Evolutionary conservation across 2,113 vertebrate species (phyloP).

Genomic region (Rhizomys pruinosus): DNA sequence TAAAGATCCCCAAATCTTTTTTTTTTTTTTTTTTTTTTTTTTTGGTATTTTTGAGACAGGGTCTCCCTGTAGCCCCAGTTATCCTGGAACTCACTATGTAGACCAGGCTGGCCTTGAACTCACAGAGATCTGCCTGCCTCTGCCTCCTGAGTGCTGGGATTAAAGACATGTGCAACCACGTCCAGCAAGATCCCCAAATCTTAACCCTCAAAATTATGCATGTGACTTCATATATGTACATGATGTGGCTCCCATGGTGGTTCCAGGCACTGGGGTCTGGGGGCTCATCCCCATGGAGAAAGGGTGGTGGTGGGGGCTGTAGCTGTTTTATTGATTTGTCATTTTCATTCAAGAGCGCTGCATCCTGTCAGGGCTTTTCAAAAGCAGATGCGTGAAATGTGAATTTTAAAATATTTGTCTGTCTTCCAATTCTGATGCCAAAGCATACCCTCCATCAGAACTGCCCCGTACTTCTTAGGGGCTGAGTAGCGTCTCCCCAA

Average conservation of each 20-base stretch:
- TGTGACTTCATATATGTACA: not conserved
- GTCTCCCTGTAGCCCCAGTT: no score
- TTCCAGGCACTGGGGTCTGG: not conserved
- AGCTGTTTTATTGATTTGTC: slow-evolving; percentile 62
- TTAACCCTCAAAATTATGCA: no score
- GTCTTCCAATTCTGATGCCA: slow-evolving; percentile 71
- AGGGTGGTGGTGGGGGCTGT: not conserved
- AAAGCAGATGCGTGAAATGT: slow-evolving; percentile 82
- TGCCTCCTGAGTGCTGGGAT: no score
- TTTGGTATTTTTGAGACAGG: no score
- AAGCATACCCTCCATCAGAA: slow-evolving; percentile 48
- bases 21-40: no score
- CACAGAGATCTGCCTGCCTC: no score
- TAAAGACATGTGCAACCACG: no score
- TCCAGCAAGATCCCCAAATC: not conserved
- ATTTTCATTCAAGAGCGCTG: slow-evolving; percentile 66
- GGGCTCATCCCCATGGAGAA: not conserved
- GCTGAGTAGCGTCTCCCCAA: not conserved
- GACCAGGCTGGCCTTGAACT: no score
- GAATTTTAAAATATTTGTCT: slow-evolving; percentile 83
- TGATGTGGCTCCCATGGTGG: not conserved
- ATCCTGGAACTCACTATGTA: no score
- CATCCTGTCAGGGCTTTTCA: slow-evolving; percentile 73
- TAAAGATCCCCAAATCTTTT: not conserved
- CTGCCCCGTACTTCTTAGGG: not conserved